Conservation (phyloP, 2,797 vertebrate genomes). For the Tolypeutes matacus region DNA sequence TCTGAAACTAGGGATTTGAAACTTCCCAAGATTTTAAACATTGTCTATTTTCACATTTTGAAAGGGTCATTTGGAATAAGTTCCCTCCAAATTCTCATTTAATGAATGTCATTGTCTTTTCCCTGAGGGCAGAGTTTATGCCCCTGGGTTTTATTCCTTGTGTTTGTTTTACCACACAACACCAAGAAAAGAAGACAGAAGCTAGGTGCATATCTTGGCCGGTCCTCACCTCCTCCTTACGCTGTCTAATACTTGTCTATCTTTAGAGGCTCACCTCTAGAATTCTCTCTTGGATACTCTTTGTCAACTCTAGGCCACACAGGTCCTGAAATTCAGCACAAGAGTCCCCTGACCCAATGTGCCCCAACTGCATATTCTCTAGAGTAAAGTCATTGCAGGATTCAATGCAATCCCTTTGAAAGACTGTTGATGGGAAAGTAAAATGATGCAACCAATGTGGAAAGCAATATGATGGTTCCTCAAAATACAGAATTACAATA, state of each 20-base stretch:
- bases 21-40: not conserved
- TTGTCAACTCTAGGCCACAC: not conserved
- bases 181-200: not conserved
- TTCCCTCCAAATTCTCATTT: not conserved
- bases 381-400: not conserved
- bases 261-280: not conserved
- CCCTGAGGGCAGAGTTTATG: not conserved
- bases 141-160: not conserved
- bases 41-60: slow-evolving; percentile 6
- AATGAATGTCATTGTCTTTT: not conserved
- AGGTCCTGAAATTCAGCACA: not conserved
- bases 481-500: no score
- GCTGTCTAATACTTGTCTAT: not conserved
- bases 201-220: accelerated
- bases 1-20: not conserved
- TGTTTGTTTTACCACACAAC: not conserved
- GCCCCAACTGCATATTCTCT: not conserved
- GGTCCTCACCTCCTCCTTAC: no score
- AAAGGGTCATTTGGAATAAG: not conserved
- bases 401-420: not conserved
- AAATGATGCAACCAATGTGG: no score
- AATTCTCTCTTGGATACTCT: not conserved
- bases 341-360: not conserved
- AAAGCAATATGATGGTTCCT: no score
- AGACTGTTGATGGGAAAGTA: not conserved